Conservation (phyloP, 2,113 vertebrate species). For the Laticauda colubrina region DNA sequence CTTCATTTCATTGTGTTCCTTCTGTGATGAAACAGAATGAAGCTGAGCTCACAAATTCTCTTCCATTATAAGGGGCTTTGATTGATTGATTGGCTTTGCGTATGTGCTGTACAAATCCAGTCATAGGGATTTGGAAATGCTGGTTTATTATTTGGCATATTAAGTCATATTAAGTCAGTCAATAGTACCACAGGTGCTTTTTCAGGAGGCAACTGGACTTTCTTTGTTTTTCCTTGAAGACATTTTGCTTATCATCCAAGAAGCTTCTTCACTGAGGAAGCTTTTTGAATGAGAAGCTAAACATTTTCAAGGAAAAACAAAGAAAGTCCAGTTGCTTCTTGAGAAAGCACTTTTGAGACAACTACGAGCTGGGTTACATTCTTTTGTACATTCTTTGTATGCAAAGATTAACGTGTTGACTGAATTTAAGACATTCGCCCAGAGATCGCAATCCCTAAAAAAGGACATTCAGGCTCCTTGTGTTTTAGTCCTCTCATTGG, state of each 20-base stretch:
- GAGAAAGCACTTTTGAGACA: background rate
- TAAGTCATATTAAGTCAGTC: background rate
- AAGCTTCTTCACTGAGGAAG: background rate
- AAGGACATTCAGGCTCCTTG: background rate
- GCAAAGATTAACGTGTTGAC: background rate
- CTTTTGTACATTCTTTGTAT: too few relatives aligned
- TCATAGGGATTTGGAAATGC: background rate
- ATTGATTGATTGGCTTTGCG: background rate
- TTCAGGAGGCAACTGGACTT: background rate
- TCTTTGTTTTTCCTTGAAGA: background rate
- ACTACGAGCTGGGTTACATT: background rate
- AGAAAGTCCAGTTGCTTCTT: background rate
- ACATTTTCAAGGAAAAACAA: background rate
- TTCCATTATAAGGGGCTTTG: background rate
- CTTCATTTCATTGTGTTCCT: conserved; percentile 16
- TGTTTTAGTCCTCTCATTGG: background rate
- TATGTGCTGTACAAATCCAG: background rate
- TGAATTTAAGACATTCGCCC: background rate
- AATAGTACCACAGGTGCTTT: background rate
- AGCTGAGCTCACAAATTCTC: background rate
- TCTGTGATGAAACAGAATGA: background rate
- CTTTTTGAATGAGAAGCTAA: background rate
- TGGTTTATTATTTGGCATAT: background rate
- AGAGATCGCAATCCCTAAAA: background rate
- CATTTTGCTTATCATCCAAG: background rate